Base-by-base conservation (phyloP, 1,140 invertebrate species). In the Plodia interpunctella region DNA sequence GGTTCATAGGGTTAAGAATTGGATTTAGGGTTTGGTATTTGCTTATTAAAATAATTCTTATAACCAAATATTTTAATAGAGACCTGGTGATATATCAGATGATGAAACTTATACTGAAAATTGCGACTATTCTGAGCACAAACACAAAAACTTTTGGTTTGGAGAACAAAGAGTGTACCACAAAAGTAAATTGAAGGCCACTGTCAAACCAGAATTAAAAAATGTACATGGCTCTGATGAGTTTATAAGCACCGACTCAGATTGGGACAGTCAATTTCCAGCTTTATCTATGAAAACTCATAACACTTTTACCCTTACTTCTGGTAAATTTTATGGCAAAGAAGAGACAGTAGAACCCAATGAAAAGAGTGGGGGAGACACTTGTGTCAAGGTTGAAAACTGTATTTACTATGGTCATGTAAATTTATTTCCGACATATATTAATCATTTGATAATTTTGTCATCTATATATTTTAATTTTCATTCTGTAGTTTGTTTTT, bases 231-330 rank as follows among this genome's bases (percentile, higher is more conserved):
- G 73, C 50, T 82, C 80, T 57, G 80, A 87, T 67, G 84, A 87
- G 59, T 78, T 83, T 54, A 77, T 84, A 57, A 84, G 72, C 59
- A 79, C 78, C 21, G 78, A 86, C 63, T 86, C 81, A 6, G 83
- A 87, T 63, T 88, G 84, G 83, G 83, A 88, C 53, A 81, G 62
- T 49, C 79, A 86, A 59, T 88, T 87, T 68, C 86, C 86, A 32
- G 84, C 83, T 58, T 59, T 88, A 53, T 76, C 74, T 65, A 72
- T 72, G 57, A 86, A 87, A 80, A 74, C 79, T 21, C 81, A 87
- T 70, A 89, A 79, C 65, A 84, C 84, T 18, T 87, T 85, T 62
- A 88, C 86, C 20, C 60, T 87, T 44, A 79, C 74, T 49, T 85
- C 77, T 68, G 73, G 66, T 49, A 81, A 77, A 70, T 65, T 66